Evolutionary conservation across 2,113 vertebrate genomes (phyloP), one percentile per base, ranked within the genome.

Genomic region (Esox niger): DNA sequence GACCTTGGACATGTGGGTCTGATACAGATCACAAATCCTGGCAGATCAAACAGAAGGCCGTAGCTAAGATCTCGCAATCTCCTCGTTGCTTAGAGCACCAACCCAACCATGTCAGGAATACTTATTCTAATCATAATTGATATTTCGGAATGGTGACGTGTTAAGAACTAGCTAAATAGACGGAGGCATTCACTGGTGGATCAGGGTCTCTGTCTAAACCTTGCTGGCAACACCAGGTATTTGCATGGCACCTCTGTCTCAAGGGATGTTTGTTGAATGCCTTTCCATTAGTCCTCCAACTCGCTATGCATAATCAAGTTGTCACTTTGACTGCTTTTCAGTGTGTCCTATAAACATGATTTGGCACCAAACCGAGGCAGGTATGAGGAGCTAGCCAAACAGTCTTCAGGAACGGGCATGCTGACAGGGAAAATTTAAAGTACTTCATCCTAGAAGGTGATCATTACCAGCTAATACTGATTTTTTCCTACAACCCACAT

Each of bases 271-370:
- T 17, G 20, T 6, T 54, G 11, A 33, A 59, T 20, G 27, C 26
- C 35, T 20, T 46, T 31, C 25, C 17, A 46, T 20, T 64, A 10
- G 54, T 55, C 9, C 27, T 29, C 57, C 52, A 33, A 32, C 30
- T 26, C 56, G 17, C 6, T 9, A 25, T 32, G 32, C 25, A 66
- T 66, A 43, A 73, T 73, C 43, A 27, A 26, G 57, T 13, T 38
- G 31, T 60, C 64, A 54, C 30, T 70, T 63, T 23, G 30, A 33
- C 59, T 54, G 59, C 68, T 62, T 47, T 32, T 61, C 47, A 20
- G 30, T 62, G 38, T 11, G 23, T 57, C 32, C 47, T 29, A 32
- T 47, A 47, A 47, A 43, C 70, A 54, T 35, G 30, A 52, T 52
- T 52, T 61, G 38, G n/a, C 30, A 25, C 63, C 49, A 30, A 52